Conservation (phyloP, 2,797 vertebrate genomes). For the Onychomys torridus region DNA sequence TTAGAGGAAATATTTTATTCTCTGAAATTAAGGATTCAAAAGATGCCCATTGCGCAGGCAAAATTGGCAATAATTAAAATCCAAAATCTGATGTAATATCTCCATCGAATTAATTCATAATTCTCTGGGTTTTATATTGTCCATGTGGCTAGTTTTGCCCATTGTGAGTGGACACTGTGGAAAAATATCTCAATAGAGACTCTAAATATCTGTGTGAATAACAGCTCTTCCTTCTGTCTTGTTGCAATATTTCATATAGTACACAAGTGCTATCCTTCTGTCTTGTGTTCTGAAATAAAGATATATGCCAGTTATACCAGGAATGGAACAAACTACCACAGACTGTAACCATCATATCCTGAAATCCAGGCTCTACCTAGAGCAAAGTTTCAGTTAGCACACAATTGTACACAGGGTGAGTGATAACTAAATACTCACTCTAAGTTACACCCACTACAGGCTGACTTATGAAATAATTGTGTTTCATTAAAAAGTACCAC, state of each 20-base stretch:
- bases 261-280: background rate
- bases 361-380: background rate
- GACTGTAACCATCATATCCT: background rate
- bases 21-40: background rate
- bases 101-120: background rate
- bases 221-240: background rate
- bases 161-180: background rate
- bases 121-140: background rate
- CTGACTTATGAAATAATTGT: background rate
- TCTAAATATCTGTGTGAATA: background rate
- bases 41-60: background rate
- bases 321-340: background rate
- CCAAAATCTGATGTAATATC: background rate
- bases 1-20: background rate
- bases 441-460: background rate
- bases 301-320: background rate
- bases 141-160: background rate
- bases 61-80: background rate
- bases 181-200: background rate
- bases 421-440: constrained; percentile 30
- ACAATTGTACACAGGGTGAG: background rate
- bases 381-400: background rate
- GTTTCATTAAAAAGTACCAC: background rate
- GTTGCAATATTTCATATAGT: background rate
- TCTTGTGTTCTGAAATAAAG: background rate